Evolutionary conservation across 1,140 invertebrate species (phyloP).

Genomic region (Acyrthosiphon pisum): DNA sequence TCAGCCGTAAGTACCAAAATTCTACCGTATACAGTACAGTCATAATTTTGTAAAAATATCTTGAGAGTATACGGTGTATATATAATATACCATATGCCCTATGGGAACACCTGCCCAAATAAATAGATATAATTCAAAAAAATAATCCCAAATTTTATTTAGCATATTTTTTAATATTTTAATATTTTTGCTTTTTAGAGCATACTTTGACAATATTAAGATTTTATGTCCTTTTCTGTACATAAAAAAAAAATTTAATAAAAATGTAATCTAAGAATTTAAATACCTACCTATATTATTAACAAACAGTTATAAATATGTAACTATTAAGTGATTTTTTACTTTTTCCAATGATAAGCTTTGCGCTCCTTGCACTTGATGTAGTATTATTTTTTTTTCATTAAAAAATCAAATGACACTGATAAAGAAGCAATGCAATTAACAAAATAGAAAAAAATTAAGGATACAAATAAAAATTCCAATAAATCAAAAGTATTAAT

Average conservation of each 20-base stretch:
- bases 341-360: neutral
- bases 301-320: neutral
- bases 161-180: neutral
- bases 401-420: neutral
- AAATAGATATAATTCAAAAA: neutral
- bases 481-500: neutral
- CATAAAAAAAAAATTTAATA: neutral
- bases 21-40: no score
- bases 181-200: neutral
- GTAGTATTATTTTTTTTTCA: no score
- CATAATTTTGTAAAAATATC: no score
- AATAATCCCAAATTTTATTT: neutral
- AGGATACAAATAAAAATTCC: neutral
- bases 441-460: neutral
- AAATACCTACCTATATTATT: neutral
- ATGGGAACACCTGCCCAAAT: no score
- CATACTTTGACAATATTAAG: neutral
- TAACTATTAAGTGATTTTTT: neutral
- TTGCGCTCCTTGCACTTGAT: no score
- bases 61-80: no score
- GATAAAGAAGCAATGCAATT: neutral
- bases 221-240: neutral
- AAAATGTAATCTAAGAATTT: neutral
- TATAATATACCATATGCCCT: no score
- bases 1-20: no score